phyloP scores from a whole-genome alignment of 2,888 invertebrate genomes.

The Drosophila pegasa region DNA sequence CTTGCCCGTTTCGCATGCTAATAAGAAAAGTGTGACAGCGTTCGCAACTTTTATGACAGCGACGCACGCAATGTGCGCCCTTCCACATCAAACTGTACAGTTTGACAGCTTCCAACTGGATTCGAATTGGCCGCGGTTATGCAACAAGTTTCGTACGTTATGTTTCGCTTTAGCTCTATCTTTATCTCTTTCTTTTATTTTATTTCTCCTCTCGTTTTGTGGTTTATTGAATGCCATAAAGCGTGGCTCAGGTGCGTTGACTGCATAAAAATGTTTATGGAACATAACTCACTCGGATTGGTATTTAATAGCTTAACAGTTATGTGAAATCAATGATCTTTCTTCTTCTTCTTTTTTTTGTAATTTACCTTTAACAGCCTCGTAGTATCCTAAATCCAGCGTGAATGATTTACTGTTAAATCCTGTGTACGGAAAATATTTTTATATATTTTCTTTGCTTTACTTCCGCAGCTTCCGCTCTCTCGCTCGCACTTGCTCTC shows the following conservation, averaged over 20 bases:
- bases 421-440: constrained; percentile 54
- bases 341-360: neutral
- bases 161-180: constrained; percentile 33
- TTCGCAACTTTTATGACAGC: constrained; percentile 44
- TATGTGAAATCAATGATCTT: constrained; percentile 14
- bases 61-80: constrained; percentile 50
- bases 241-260: constrained; percentile 52
- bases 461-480: constrained; percentile 41
- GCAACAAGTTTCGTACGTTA: constrained; percentile 61
- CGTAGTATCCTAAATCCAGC: constrained; percentile 86
- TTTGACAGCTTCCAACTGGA: constrained; percentile 43
- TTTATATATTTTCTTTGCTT: constrained; percentile 33
- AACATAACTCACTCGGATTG: constrained; percentile 38
- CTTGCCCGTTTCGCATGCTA: constrained; percentile 34
- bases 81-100: constrained; percentile 49
- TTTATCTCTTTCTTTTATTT: constrained; percentile 16
- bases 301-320: constrained; percentile 18
- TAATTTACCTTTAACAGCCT: constrained; percentile 84
- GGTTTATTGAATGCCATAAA: constrained; percentile 55
- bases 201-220: constrained; percentile 24
- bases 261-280: constrained; percentile 48
- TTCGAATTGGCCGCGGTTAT: constrained; percentile 57
- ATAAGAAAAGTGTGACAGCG: constrained; percentile 43
- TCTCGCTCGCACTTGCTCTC: constrained; percentile 9
- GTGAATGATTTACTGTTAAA: constrained; percentile 81